Evolutionary conservation across 2,113 vertebrate genomes (phyloP), one percentile per base, ranked within the genome.

Genomic region (Ictalurus furcatus): DNA sequence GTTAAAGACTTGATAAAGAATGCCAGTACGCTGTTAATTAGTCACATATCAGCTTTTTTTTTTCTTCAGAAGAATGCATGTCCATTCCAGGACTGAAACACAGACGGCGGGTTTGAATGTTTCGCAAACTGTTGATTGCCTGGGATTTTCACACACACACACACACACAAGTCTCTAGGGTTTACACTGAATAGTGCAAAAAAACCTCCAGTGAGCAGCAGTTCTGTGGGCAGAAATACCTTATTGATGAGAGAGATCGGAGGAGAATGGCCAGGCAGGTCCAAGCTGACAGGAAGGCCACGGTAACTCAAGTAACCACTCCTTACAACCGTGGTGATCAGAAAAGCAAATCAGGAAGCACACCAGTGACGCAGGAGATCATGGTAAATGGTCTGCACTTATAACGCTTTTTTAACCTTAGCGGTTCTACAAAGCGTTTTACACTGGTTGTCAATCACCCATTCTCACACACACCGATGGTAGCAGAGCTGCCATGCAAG

Each of bases 11-110:
- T 34, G 25, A 89, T 81, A 86, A 81, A 81, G 76, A 71, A 71
- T 59, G 59, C 48, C 73, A 85, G 83, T 85, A 37, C n/a, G 61
- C 28, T 34, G 79, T 81, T 89, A 86, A 86, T 86, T 89, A 78
- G 23, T 69, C 63, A 71, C 61, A 76, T 37, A 78, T 40, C 82
- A 56, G 63, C 7, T 28, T 37, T 28, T 69, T 78, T 25, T 48
- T 58, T 73, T 23, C 28, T 40, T 40, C 52, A 19, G 40, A 37
- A 44, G 52, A 76, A 40, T 89, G 30, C 19, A 79, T 65, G 19
- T 34, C 56, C n/a, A 52, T 89, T 81, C 25, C 74, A 40, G 52
- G 13, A 58, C 78, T 81, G 76, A 79, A 52, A 40, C 73, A 9
- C 40, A 48, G 73, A 73, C 12, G 19, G 40, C 40, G 44, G 40